Evolutionary conservation across 2,113 vertebrate genomes (phyloP).

Genomic region (Emberiza fucata): DNA sequence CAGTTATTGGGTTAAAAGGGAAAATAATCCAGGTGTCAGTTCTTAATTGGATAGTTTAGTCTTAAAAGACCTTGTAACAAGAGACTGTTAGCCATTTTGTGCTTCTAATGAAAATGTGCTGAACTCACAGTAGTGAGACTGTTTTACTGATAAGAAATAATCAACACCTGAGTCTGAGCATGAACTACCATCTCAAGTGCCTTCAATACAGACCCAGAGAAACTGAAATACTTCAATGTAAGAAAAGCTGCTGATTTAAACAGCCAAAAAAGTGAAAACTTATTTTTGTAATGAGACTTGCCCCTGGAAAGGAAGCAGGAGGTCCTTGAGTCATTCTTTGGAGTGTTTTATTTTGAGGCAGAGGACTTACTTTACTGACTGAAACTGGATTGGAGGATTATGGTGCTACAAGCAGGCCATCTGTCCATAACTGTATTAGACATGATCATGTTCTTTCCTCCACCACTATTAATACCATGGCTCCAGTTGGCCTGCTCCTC

Average conservation of each 20-base stretch:
- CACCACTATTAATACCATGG: conserved; percentile 32
- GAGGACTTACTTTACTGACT: neutral
- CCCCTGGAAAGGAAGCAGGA: neutral
- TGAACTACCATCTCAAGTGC: no score
- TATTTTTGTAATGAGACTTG: neutral
- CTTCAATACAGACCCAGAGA: no score
- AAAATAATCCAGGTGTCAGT: no score
- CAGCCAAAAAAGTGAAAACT: neutral
- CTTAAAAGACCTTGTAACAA: no score
- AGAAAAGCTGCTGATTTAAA: neutral
- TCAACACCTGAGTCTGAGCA: no score
- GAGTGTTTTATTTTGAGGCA: neutral
- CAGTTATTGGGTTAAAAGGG: no score
- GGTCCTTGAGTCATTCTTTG: neutral
- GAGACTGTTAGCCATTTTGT: no score
- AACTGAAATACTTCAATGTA: neutral
- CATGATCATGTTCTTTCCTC: conserved; percentile 36
- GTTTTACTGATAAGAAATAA: no score
- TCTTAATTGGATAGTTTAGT: no score
- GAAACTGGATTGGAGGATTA: neutral
- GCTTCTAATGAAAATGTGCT: no score
- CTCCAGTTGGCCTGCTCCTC: conserved; percentile 11
- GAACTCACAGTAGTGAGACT: no score
- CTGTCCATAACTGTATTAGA: conserved; percentile 37
- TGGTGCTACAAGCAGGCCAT: conserved; percentile 1